Evolutionary conservation across 2,113 vertebrate species (phyloP), one percentile per base, ranked within the genome.

Genomic region (Phyllostomus hastatus): DNA sequence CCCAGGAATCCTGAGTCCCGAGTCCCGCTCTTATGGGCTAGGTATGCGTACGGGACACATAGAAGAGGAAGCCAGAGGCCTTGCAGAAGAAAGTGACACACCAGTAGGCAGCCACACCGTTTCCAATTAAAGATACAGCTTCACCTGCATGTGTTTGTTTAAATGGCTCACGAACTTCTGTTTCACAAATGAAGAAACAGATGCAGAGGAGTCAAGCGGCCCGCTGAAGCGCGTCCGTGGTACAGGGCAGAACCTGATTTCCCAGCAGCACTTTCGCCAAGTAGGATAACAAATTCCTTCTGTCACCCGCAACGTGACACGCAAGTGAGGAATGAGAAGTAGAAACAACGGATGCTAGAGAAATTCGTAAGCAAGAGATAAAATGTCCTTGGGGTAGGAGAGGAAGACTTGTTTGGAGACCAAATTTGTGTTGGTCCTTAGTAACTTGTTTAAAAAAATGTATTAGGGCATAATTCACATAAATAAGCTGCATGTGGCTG

Each of bases 11-110:
- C 22, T 3, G 19, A 3, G 33, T n/a, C 43, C n/a, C n/a, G 19
- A 3, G 33, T n/a, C 22, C 54, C 33, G 2, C 1, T 33, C 31
- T 46, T 22, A 4, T 0, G 1, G 4, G 4, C 7, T 20, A 28
- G 22, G 11, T 7, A 26, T 33, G 16, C 10, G 26, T 4, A 24
- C 12, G 2, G 33, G 6, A 22, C 61, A 35, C 43, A n/a, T 14
- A 67, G n/a, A 70, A 85, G 4, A 72, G 41, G 43, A 85, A 86
- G 17, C 17, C 33, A n/a, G 38, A 54, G 79, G 26, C 2, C 43
- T 48, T 50, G 9, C 6, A 0, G 46, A 24, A 88, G 54, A 48
- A 67, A 5, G 10, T 2, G 4, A 19, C 33, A 20, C 3, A 1
- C 22, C 12, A 20, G 12, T 2, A 14, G 3, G 10, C 78, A 43